These are phyloP conservation scores for Pipistrellus nathusii DNA, from an alignment of 2,797 vertebrate species.

Conservation along the genomic window DNA sequence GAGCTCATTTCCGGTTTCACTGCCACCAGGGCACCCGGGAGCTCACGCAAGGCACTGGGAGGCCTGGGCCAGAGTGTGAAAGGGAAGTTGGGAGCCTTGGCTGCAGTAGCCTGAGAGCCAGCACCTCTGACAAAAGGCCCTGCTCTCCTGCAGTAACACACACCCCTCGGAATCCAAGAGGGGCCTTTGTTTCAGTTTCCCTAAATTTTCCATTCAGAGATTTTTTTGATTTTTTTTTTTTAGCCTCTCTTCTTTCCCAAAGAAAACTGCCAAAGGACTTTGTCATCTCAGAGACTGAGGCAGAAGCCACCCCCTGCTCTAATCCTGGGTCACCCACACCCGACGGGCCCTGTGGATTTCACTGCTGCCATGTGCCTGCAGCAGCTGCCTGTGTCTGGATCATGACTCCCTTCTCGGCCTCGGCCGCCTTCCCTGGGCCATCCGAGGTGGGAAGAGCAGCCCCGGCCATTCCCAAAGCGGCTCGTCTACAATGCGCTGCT, in stretches of 20 bases:
- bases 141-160: neutral
- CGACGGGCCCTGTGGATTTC: neutral
- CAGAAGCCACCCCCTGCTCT: slow-evolving; percentile 62
- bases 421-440: neutral
- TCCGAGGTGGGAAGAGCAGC: neutral
- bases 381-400: neutral
- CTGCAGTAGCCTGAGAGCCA: neutral
- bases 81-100: neutral
- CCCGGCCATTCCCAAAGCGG: neutral
- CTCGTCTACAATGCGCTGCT: neutral
- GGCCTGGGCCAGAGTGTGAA: neutral
- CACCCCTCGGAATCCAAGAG: slow-evolving; percentile 41
- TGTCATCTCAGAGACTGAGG: slow-evolving; percentile 55
- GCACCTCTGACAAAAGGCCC: slow-evolving; percentile 29
- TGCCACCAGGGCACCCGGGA: neutral
- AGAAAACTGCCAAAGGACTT: slow-evolving; percentile 69
- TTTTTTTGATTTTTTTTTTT: neutral
- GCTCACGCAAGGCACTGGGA: neutral
- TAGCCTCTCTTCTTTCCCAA: slow-evolving; percentile 67
- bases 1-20: neutral
- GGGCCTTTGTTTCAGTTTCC: slow-evolving; percentile 61
- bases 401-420: neutral
- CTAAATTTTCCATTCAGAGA: slow-evolving; percentile 73
- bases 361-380: fast-evolving
- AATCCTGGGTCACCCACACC: neutral